phyloP scores from a whole-genome alignment of 2,888 invertebrate genomes.

The Hypselothyrea guttata region DNA sequence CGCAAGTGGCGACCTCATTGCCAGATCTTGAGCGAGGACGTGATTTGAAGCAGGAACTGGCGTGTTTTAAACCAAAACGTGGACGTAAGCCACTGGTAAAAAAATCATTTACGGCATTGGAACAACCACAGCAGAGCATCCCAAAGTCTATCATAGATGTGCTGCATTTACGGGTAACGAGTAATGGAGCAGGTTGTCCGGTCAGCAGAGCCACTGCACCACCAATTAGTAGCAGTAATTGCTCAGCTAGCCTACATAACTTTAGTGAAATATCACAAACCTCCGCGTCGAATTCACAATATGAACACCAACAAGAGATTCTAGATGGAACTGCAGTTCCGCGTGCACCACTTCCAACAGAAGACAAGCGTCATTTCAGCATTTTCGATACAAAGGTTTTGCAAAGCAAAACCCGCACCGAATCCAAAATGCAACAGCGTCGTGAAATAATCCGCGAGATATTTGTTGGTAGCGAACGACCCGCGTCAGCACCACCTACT shows the following conservation, averaged over 20 bases:
- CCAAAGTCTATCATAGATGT: constrained; percentile 82
- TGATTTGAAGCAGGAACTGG: constrained; percentile 52
- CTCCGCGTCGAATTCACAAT: constrained; percentile 73
- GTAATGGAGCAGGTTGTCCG: constrained; percentile 30
- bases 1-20: constrained; percentile 86
- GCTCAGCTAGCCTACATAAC: constrained; percentile 44
- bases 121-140: constrained; percentile 28
- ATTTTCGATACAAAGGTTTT: constrained; percentile 88
- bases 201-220: background rate
- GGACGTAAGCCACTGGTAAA: constrained; percentile 27
- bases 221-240: background rate
- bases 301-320: constrained; percentile 67
- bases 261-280: constrained; percentile 74
- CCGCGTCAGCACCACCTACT: constrained; percentile 90
- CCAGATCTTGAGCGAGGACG: constrained; percentile 88
- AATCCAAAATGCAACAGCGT: constrained; percentile 88
- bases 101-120: constrained; percentile 7
- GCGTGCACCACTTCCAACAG: constrained; percentile 14
- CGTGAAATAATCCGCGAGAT: constrained; percentile 91
- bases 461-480: constrained; percentile 88
- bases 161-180: constrained; percentile 80
- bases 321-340: constrained; percentile 17
- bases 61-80: constrained; percentile 54
- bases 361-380: constrained; percentile 79
- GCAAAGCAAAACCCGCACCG: constrained; percentile 89